Percentiles rank a stretch among this genome's conserved stretches.
These are phyloP conservation scores for Druceiella hillmani DNA, from an alignment of 2,888 invertebrate species.

Conservation along the genomic window DNA sequence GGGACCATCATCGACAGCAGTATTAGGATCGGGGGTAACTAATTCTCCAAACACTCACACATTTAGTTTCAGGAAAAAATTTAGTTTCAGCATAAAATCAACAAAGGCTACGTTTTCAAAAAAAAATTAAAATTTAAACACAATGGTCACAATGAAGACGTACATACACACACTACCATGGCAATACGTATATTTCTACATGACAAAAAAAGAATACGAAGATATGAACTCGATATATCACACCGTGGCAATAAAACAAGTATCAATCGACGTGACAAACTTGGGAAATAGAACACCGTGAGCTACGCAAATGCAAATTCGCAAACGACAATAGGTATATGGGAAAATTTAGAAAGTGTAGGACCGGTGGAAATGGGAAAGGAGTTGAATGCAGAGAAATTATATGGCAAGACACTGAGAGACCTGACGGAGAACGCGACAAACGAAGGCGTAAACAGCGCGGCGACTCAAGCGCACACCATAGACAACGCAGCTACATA, in stretches of 20 bases:
- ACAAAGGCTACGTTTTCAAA: too few species aligned
- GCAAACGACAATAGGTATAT: slow-evolving; percentile 13
- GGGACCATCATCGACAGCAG: too few species aligned
- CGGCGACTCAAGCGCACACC: too few species aligned
- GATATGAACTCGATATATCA: slow-evolving; percentile 4
- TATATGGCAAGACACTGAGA: slow-evolving; percentile 4
- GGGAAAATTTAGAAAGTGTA: slow-evolving; percentile 8
- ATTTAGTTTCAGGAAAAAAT: too few species aligned
- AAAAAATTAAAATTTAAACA: too few species aligned
- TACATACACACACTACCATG: slow-evolving; percentile 8
- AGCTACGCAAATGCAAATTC: slow-evolving; percentile 11
- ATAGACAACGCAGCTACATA: too few species aligned
- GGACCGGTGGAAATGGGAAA: slow-evolving; percentile 2
- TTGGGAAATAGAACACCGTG: slow-evolving; percentile 12
- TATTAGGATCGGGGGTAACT: too few species aligned
- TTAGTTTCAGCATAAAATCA: too few species aligned
- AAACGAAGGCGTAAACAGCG: neutral
- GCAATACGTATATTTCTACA: slow-evolving; percentile 6
- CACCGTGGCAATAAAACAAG: slow-evolving; percentile 5
- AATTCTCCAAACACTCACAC: too few species aligned
- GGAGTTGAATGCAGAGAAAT: slow-evolving; percentile 1
- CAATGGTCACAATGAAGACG: too few species aligned
- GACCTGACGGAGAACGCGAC: neutral
- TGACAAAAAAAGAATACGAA: slow-evolving; percentile 1
- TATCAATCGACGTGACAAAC: slow-evolving; percentile 7